Base-by-base conservation (phyloP, 2,113 vertebrate genomes). In the Tretioscincus oriximinensis region DNA sequence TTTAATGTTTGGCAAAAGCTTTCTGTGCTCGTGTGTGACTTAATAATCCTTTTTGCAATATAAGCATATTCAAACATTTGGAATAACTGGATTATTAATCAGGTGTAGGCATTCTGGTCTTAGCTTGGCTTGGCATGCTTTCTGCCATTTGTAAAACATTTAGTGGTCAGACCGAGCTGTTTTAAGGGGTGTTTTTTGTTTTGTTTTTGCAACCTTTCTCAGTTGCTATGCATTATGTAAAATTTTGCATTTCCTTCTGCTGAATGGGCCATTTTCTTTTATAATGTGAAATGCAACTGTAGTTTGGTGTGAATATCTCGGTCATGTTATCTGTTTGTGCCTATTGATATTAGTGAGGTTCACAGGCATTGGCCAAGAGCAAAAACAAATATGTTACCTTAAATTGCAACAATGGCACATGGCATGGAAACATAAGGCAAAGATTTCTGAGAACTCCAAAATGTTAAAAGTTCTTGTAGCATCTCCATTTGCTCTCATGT, bases 1-100 rank as follows among this genome's bases (percentile, higher is more conserved):
- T 93, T 78, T 90, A 82, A 71, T 90, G 89, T 91, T 92, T 92
- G 91, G 86, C 90, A 87, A 83, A 91, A 84, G 54, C 67, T 87
- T 85, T 89, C 65, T 90, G 76, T 91, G 80, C 85, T 78, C 73
- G 90, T 88, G 90, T 63, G 76, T 88, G 70, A 81, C 83, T 87
- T 85, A 91, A 86, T 88, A 83, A 89, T 81, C 83, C 89, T 86
- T 88, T 84, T 74, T 86, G 89, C 81, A 85, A 88, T 73, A 63
- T 70, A 80, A 86, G 64, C 20, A 72, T 47, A 80, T 70, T 0
- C 83, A 85, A 73, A 45, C 79, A 73, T 87, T 87, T 85, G 41
- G 84, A 82, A 76, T 84, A 26, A 76, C 78, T 67, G 84, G 83
- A 35, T 75, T 85, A 86, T 78, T 77, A 77, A 66, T 81, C 1